phyloP scores from a whole-genome alignment of 1,140 invertebrate species.

The Halictus rubicundus region DNA sequence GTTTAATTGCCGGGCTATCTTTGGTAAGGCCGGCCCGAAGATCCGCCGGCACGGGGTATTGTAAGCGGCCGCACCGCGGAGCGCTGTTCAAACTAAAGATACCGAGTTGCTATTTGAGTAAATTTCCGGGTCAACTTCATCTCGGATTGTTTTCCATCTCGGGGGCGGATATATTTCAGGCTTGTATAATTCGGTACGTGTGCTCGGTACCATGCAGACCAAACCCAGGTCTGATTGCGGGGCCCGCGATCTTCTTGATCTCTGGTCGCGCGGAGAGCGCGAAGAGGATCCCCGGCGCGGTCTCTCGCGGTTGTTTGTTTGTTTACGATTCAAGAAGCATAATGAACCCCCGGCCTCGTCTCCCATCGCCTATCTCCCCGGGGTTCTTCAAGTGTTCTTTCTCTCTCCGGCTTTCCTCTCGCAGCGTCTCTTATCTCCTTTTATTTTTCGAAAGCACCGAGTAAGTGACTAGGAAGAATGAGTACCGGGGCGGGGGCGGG shows the following conservation, averaged over 20 bases:
- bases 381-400: slow-evolving; percentile 12
- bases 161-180: slow-evolving; percentile 20
- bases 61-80: neutral
- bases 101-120: slow-evolving; percentile 48
- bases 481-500: neutral
- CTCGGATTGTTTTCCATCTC: slow-evolving; percentile 25
- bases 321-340: slow-evolving; percentile 57
- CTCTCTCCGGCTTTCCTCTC: neutral
- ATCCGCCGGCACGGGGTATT: neutral
- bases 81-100: slow-evolving; percentile 44
- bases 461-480: slow-evolving; percentile 21
- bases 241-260: too few species aligned
- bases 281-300: neutral
- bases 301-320: slow-evolving; percentile 41
- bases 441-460: slow-evolving; percentile 42
- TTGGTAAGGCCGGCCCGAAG: neutral
- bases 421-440: slow-evolving; percentile 15
- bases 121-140: slow-evolving; percentile 47
- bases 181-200: slow-evolving; percentile 30
- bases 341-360: slow-evolving; percentile 44
- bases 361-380: slow-evolving; percentile 19
- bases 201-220: neutral
- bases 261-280: too few species aligned
- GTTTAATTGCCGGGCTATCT: slow-evolving; percentile 24
- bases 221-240: slow-evolving; percentile 8